phyloP scores from a whole-genome alignment of 2,888 invertebrate species.

The Diadromus collaris region DNA sequence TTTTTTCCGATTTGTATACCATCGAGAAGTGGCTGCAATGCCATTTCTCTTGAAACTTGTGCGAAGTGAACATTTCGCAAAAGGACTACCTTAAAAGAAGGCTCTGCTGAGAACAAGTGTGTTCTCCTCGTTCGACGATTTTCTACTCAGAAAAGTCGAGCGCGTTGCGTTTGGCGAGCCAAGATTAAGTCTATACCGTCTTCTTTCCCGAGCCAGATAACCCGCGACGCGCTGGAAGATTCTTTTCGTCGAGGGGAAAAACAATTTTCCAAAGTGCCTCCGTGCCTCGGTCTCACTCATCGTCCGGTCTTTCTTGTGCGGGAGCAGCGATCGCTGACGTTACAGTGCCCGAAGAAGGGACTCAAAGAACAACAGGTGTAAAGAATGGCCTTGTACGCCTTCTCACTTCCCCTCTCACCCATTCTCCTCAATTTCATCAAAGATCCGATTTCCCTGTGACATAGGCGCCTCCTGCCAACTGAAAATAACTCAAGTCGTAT shows the following conservation, averaged over 20 bases:
- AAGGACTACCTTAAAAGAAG: too few species aligned
- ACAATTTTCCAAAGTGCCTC: constrained; percentile 59
- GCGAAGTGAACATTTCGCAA: too few species aligned
- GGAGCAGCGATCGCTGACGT: constrained; percentile 4
- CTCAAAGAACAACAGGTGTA: constrained; percentile 62
- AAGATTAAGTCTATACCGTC: constrained; percentile 4
- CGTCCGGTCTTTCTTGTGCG: constrained; percentile 40
- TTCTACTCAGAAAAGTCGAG: not conserved
- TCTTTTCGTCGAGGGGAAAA: constrained; percentile 28
- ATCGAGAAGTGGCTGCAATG: too few species aligned
- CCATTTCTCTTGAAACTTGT: too few species aligned
- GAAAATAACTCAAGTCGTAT: constrained; percentile 51
- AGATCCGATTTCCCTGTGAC: constrained; percentile 57
- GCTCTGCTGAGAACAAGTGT: too few species aligned
- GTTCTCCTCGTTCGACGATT: constrained; percentile 13
- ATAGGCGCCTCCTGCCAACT: constrained; percentile 26
- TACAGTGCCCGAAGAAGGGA: constrained; percentile 21
- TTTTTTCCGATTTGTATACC: too few species aligned
- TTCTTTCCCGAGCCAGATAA: constrained; percentile 36
- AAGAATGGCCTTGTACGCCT: constrained; percentile 53
- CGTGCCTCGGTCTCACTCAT: constrained; percentile 26
- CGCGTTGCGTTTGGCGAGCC: constrained; percentile 25
- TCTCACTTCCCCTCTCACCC: constrained; percentile 1
- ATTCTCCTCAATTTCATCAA: constrained; percentile 40
- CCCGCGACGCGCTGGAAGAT: not conserved